Conservation (phyloP, 30 jellyfish, hydroid and myxozoan species). For the Nemopilema nomurai region DNA sequence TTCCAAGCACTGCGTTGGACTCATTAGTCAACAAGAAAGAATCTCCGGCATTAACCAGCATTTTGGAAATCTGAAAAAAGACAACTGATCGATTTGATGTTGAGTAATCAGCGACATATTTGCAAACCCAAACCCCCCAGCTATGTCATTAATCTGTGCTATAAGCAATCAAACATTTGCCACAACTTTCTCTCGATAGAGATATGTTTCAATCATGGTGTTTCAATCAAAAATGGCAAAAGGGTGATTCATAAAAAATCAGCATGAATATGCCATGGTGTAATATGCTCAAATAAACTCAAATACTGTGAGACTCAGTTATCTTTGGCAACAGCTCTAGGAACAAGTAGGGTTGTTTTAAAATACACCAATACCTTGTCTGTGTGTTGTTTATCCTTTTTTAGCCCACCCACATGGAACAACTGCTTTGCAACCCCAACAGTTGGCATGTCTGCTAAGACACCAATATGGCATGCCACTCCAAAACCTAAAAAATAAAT, state of each 20-base stretch:
- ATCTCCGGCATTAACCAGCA: conserved; percentile 49
- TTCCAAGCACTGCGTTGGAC: conserved; percentile 60
- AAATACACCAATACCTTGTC: conserved; percentile 9
- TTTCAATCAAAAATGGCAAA: too few relatives aligned
- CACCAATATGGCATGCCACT: conserved; percentile 95
- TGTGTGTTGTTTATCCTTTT: conserved; percentile 51
- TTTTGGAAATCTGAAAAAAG: conserved; percentile 11
- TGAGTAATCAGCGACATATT: not conserved
- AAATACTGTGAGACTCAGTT: too few relatives aligned
- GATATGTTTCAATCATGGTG: too few relatives aligned
- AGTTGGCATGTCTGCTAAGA: conserved; percentile 74
- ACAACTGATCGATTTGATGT: not conserved
- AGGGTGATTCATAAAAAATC: too few relatives aligned
- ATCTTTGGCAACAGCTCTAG: too few relatives aligned
- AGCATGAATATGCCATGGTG: too few relatives aligned
- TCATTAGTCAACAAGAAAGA: conserved; percentile 65
- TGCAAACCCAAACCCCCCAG: not conserved
- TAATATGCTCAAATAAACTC: too few relatives aligned
- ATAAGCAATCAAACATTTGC: too few relatives aligned
- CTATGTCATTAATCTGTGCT: too few relatives aligned
- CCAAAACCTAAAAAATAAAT: conserved; percentile 74
- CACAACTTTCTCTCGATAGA: too few relatives aligned
- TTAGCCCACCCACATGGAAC: conserved; percentile 86
- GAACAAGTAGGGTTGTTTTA: too few relatives aligned
- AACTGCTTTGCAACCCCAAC: conserved; percentile 96